A percentile compares a stretch with the other conserved stretches of the same genome.
Evolutionary conservation across 2,888 invertebrate genomes (phyloP).

Genomic region (Dorcus hopei): DNA sequence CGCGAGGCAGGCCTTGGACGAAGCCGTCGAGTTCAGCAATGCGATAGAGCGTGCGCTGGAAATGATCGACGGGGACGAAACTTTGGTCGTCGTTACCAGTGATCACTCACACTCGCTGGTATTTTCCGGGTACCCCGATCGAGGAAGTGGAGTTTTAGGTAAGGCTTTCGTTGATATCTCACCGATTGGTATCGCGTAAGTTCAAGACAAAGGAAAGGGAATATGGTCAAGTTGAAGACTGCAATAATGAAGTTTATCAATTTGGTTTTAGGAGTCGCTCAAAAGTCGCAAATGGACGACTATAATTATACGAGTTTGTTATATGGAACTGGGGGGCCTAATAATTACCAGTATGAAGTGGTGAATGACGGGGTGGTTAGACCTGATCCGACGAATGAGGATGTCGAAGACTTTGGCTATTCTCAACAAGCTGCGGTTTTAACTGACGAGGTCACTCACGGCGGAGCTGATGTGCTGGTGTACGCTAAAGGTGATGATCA

Average conservation of each 20-base stretch:
- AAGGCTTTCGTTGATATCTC: conserved; percentile 20
- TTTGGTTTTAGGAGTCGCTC: conserved; percentile 55
- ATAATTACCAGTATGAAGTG: conserved; percentile 58
- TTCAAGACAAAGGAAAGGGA: too few species aligned
- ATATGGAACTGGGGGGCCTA: conserved; percentile 73
- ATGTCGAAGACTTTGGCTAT: conserved; percentile 65
- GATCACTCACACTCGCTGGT: conserved; percentile 79
- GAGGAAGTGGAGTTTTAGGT: conserved; percentile 72
- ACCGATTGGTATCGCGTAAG: not conserved
- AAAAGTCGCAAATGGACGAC: conserved; percentile 59
- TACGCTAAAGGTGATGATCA: conserved; percentile 67
- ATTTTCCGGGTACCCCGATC: conserved; percentile 72
- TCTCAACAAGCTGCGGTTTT: conserved; percentile 70
- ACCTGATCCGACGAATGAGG: conserved; percentile 58
- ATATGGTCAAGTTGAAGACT: too few species aligned
- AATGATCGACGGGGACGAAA: conserved; percentile 54
- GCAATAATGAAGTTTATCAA: not conserved
- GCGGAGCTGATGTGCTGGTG: conserved; percentile 81
- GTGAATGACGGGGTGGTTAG: conserved; percentile 49
- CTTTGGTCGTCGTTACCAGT: conserved; percentile 80
- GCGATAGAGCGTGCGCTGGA: conserved; percentile 71
- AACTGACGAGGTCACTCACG: conserved; percentile 73
- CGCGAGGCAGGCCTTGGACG: conserved; percentile 73
- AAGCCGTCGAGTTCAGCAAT: conserved; percentile 74
- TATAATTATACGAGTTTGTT: conserved; percentile 74